These are phyloP conservation scores for Nasonia longicornis DNA, from an alignment of 1,140 invertebrate species.

Conservation along the genomic window DNA sequence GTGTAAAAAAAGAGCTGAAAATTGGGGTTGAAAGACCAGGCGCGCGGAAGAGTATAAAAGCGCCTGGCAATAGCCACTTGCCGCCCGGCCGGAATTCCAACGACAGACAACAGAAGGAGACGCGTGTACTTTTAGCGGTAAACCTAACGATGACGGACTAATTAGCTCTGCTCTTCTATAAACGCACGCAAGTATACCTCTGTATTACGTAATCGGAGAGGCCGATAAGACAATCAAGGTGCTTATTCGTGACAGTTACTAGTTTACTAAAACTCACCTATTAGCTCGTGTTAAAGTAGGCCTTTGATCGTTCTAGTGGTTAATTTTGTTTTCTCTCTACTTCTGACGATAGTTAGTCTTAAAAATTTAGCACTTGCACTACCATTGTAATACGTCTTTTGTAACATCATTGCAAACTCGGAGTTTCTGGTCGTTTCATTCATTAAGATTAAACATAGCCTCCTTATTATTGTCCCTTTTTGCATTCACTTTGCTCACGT, in stretches of 20 bases:
- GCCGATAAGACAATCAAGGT: no score
- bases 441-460: conserved; percentile 6
- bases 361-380: conserved; percentile 8
- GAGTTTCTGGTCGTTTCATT: conserved; percentile 9
- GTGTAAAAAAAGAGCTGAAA: not conserved
- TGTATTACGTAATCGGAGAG: no score
- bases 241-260: no score
- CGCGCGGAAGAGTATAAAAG: not conserved
- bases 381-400: conserved; percentile 16
- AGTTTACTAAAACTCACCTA: no score
- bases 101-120: no score
- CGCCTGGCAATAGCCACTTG: not conserved
- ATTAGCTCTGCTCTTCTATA: not conserved
- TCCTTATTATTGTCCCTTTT: not conserved
- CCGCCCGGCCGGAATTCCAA: no score
- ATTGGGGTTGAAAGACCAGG: not conserved
- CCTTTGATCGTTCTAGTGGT: no score
- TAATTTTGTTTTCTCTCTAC: conserved; percentile 46
- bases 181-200: no score
- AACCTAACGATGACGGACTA: not conserved
- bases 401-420: not conserved
- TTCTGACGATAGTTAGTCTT: conserved; percentile 36
- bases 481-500: not conserved
- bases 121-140: no score
- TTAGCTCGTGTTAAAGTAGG: no score